Percentiles rank a stretch among this genome's conserved stretches.
Evolutionary conservation across 2,797 vertebrate species (phyloP).

Genomic region (Galaxias olidus): DNA sequence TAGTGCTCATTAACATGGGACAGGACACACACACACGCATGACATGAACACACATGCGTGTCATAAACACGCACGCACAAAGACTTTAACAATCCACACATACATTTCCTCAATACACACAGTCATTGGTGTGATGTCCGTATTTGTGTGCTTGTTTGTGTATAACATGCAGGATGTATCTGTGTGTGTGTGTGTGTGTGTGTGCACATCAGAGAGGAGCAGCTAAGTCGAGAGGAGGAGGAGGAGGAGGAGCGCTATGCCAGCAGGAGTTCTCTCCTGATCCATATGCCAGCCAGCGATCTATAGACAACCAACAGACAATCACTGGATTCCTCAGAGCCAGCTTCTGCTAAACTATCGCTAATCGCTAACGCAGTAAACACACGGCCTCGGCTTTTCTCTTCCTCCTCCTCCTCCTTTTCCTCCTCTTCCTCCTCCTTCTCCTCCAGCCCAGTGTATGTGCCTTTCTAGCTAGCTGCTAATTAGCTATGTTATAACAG

Average conservation of each 20-base stretch:
- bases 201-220: constrained; percentile 13
- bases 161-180: too few relatives aligned
- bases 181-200: background rate
- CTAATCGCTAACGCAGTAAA: constrained; percentile 57
- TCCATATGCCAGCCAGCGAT: constrained; percentile 54
- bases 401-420: too few relatives aligned
- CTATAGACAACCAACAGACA: constrained; percentile 56
- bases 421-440: too few relatives aligned
- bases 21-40: constrained; percentile 55
- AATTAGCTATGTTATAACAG: constrained; percentile 30
- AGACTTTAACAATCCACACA: too few relatives aligned
- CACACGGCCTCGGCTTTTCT: constrained; percentile 45
- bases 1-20: constrained; percentile 90
- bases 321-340: constrained; percentile 47
- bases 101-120: background rate
- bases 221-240: constrained; percentile 1
- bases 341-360: constrained; percentile 51
- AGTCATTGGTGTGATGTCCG: background rate
- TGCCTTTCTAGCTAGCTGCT: background rate
- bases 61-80: too few relatives aligned
- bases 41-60: too few relatives aligned
- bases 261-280: constrained; percentile 40
- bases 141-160: too few relatives aligned
- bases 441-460: too few relatives aligned
- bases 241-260: constrained; percentile 21